Evolutionary conservation across 2,888 invertebrate species (phyloP).

Genomic region (Rhynchonema sp.): DNA sequence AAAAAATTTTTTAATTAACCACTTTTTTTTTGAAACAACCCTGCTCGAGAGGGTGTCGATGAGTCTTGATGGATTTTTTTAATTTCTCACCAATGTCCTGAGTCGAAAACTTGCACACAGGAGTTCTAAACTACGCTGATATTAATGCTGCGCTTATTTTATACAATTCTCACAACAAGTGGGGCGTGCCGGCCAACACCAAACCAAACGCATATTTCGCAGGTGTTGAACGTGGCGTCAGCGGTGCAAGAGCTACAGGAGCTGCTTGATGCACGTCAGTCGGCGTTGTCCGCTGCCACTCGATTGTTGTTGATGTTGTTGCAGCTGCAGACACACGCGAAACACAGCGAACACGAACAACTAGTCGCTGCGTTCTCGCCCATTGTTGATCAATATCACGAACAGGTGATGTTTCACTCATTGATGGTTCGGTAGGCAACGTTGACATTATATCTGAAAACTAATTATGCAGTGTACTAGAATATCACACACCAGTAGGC

Average conservation of each 20-base stretch:
- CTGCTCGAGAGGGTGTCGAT: too few species aligned
- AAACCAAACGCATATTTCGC: too few species aligned
- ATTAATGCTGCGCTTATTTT: too few species aligned
- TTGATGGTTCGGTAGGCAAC: too few species aligned
- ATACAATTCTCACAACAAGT: background rate
- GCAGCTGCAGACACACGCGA: background rate
- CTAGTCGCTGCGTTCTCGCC: conserved; percentile 31
- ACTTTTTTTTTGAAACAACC: too few species aligned
- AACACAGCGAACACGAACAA: conserved; percentile 13
- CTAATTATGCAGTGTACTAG: too few species aligned
- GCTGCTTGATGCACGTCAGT: background rate
- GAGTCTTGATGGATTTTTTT: too few species aligned
- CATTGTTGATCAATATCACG: conserved; percentile 25
- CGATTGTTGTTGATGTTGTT: background rate
- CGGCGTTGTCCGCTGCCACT: background rate
- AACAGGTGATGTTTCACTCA: conserved; percentile 24
- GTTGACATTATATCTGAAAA: too few species aligned
- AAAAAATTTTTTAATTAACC: too few species aligned
- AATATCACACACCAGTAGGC: background rate
- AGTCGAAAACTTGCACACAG: too few species aligned
- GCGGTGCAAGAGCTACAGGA: background rate
- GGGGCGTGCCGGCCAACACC: background rate
- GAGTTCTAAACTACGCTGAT: too few species aligned
- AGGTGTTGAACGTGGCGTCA: background rate
- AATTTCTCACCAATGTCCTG: too few species aligned